phyloP scores from a whole-genome alignment of 2,113 vertebrate species.

The Corydoras sp. region DNA sequence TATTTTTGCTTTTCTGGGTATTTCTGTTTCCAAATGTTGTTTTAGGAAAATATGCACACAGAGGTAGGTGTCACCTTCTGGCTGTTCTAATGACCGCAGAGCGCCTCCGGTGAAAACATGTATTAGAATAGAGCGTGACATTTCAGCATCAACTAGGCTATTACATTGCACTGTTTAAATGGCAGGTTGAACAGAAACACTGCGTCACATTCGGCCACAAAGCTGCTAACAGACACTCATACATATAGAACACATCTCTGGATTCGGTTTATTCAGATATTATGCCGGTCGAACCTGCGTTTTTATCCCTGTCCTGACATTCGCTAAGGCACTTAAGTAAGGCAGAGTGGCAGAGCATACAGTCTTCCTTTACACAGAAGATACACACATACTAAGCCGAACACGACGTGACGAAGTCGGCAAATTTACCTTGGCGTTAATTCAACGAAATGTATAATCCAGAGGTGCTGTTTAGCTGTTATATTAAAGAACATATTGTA shows the following conservation, averaged over 20 bases:
- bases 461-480: conserved; percentile 30
- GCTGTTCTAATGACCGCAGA: conserved; percentile 40
- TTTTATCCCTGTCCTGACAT: conserved; percentile 46
- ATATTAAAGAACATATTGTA: too few relatives aligned
- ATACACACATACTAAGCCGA: conserved; percentile 13
- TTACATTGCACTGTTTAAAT: conserved; percentile 40
- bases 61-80: conserved; percentile 21
- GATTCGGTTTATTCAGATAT: conserved; percentile 39
- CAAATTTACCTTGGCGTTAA: conserved; percentile 35
- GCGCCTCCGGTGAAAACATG: conserved; percentile 43
- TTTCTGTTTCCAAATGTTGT: conserved; percentile 23
- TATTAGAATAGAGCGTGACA: conserved; percentile 46
- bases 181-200: conserved; percentile 40
- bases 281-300: conserved; percentile 44
- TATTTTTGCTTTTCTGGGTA: conserved; percentile 10
- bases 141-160: conserved; percentile 43
- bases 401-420: conserved; percentile 23
- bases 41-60: conserved; percentile 21
- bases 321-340: conserved; percentile 42
- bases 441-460: conserved; percentile 35
- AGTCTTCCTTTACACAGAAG: conserved; percentile 17
- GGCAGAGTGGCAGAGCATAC: conserved; percentile 42
- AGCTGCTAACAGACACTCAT: conserved; percentile 22
- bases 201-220: conserved; percentile 17
- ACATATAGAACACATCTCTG: conserved; percentile 27